Percentiles rank a stretch among this genome's conserved stretches.
phyloP scores from a whole-genome alignment of 2,797 vertebrate species.

The Thaleichthys pacificus region DNA sequence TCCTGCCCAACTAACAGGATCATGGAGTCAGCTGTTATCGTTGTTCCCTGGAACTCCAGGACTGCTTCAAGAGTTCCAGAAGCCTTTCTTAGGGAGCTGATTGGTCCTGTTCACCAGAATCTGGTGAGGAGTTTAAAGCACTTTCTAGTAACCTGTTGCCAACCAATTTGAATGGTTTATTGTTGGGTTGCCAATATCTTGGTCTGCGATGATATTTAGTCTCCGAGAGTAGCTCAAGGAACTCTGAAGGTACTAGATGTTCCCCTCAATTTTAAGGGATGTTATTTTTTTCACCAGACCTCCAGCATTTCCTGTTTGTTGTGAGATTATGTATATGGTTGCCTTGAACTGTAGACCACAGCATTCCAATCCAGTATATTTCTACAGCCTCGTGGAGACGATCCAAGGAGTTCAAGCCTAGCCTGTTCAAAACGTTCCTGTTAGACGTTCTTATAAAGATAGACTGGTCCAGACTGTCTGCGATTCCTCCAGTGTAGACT shows the following conservation, averaged over 20 bases:
- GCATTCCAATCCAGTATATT: conserved; percentile 75
- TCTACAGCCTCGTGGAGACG: conserved; percentile 77
- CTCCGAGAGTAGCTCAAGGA: conserved; percentile 62
- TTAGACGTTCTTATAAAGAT: conserved; percentile 16
- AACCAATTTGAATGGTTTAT: conserved; percentile 78
- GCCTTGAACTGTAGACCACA: conserved; percentile 76
- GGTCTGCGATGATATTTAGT: conserved; percentile 53
- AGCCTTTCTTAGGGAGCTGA: conserved; percentile 64
- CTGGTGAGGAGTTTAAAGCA: conserved; percentile 84
- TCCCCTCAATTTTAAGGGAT: conserved; percentile 48
- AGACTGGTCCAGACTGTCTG: conserved; percentile 24
- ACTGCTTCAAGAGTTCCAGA: conserved; percentile 63
- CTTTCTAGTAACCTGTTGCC: conserved; percentile 94
- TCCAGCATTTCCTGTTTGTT: conserved; percentile 63
- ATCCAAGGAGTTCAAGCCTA: conserved; percentile 68
- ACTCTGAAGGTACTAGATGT: conserved; percentile 57
- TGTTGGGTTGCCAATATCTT: conserved; percentile 84
- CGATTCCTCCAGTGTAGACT: conserved; percentile 1
- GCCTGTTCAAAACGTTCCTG: conserved; percentile 32
- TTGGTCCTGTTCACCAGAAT: conserved; percentile 69
- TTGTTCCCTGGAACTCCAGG: conserved; percentile 57
- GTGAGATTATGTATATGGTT: conserved; percentile 70
- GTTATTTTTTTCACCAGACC: conserved; percentile 52
- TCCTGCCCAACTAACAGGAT: conserved; percentile 68
- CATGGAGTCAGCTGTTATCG: conserved; percentile 38